Evolutionary conservation across 1,140 invertebrate genomes (phyloP), one percentile per base, ranked within the genome.

Genomic region (Galendromus occidentalis): DNA sequence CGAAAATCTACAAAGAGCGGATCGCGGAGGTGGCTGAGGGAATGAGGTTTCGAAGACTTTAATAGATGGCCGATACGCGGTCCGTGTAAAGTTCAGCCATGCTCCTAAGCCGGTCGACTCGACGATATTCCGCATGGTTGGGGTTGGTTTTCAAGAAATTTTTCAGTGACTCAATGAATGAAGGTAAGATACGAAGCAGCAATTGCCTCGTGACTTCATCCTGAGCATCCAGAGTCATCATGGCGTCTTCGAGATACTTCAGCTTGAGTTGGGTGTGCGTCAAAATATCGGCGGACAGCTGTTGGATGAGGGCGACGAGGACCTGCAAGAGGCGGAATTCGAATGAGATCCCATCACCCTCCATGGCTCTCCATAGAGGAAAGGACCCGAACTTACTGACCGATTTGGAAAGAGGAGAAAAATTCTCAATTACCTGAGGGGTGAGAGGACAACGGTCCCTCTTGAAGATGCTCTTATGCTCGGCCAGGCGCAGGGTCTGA

Each of bases 251-350:
- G 14, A 59, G 22, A 33, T 59, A 59, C 14, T 59, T 33, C 51
- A 59, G 22, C 22, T 59, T 59, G 25, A 59, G 22, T 33, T 59
- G 51, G 51, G 51, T 59, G 51, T 59, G 51, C 51, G 51, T 59
- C 25, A 33, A 59, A 22, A 59, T 59, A 9, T 59, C 51, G 1
- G 51, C 51, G 5, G 51, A 59, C 51, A 59, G 20, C 22, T 59
- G 51, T 22, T 59, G 51, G 14, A 59, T 59, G 17, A 59, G 9
- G 6, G 51, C 51, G 25, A 59, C 51, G 4, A 59, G 51, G 9
- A 59, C 51, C 51, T 59, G 51, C 2, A 20, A n/a, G 45, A 47
- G 14, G 20, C 20, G 28, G 14, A 22, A 47, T 7, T 22, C 4
- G 45, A 47, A 47, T 47, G 28, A 47, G 4, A 47, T 14, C 20